These are phyloP conservation scores for Ictalurus furcatus DNA, from an alignment of 2,113 vertebrate genomes.

Conservation along the genomic window DNA sequence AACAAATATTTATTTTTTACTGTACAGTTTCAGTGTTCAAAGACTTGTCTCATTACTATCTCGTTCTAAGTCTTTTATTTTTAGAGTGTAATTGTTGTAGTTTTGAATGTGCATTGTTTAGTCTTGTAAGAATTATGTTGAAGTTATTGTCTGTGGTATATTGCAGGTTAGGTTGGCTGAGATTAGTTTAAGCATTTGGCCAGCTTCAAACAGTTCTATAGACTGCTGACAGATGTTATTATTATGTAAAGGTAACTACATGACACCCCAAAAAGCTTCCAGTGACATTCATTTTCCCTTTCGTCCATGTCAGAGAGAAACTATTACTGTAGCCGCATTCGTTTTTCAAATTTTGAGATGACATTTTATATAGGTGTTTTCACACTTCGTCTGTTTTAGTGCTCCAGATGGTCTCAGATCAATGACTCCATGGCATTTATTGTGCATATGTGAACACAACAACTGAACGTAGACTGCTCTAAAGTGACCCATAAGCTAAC, in stretches of 20 bases:
- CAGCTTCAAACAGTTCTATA: not conserved
- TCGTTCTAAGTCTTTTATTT: too few species aligned
- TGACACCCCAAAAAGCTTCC: not conserved
- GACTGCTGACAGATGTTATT: not conserved
- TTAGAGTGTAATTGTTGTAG: not conserved
- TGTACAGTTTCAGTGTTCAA: too few species aligned
- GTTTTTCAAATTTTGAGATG: conserved; percentile 14
- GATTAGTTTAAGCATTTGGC: not conserved
- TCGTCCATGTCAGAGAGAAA: not conserved
- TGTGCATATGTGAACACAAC: not conserved
- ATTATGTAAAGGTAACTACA: not conserved
- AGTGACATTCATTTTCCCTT: not conserved
- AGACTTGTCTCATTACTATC: too few species aligned
- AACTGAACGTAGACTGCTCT: not conserved
- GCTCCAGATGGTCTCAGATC: not conserved
- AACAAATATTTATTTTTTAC: too few species aligned
- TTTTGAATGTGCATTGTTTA: not conserved
- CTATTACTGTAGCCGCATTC: not conserved
- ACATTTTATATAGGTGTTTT: conserved; percentile 1
- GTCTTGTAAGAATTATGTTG: not conserved
- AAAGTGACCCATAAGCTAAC: not conserved
- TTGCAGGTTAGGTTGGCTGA: not conserved
- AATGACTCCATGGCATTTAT: not conserved
- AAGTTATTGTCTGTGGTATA: not conserved
- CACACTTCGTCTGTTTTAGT: not conserved